Conservation (phyloP, 2,888 invertebrate species). For the Galerucella pusilla region DNA sequence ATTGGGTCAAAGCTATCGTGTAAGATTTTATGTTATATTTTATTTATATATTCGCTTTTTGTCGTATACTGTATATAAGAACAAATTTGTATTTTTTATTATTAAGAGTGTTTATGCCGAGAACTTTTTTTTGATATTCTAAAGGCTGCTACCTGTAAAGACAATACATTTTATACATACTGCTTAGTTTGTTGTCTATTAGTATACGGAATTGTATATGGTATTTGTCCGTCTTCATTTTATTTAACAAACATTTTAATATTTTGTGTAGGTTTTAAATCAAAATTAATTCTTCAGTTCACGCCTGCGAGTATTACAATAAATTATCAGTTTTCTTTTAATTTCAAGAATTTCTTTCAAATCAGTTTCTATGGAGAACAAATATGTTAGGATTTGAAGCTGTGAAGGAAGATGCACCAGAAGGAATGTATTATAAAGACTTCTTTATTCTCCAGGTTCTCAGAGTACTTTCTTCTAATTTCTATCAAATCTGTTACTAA, state of each 20-base stretch:
- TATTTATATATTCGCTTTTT: conserved; percentile 43
- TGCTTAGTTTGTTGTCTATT: conserved; percentile 6
- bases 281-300: no score
- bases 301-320: not conserved
- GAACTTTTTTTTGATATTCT: conserved; percentile 4
- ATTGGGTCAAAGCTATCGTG: conserved; percentile 34
- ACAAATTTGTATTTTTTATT: conserved; percentile 41
- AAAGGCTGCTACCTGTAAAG: conserved; percentile 1
- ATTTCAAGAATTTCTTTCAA: no score
- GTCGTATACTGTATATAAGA: conserved; percentile 42
- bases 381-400: no score
- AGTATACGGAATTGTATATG: not conserved
- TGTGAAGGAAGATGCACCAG: no score
- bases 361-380: no score
- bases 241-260: not conserved
- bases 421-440: no score
- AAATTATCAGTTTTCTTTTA: no score
- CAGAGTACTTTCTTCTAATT: no score
- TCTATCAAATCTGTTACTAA: no score
- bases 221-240: not conserved
- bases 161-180: conserved; percentile 35
- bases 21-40: conserved; percentile 41
- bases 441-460: no score
- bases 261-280: not conserved
- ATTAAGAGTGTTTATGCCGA: conserved; percentile 24